Evolutionary conservation across 2,113 vertebrate genomes (phyloP).

Genomic region (Plecturocebus donacophilus): DNA sequence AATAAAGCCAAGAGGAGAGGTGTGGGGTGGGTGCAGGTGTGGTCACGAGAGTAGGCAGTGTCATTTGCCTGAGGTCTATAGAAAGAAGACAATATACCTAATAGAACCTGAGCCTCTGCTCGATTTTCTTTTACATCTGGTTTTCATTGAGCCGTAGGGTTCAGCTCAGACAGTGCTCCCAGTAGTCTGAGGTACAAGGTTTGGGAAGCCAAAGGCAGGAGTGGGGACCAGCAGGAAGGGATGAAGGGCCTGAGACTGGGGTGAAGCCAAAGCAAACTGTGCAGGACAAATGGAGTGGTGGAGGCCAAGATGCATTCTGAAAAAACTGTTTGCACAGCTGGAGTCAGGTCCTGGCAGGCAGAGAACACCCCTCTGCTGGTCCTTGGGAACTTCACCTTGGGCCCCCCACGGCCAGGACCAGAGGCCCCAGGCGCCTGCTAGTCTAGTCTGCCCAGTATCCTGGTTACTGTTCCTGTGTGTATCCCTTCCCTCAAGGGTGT

Average conservation of each 20-base stretch:
- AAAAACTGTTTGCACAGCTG: slow-evolving; percentile 77
- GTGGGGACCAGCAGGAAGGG: background rate
- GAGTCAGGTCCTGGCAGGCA: slow-evolving; percentile 37
- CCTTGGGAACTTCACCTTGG: slow-evolving; percentile 70
- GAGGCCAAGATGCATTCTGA: slow-evolving; percentile 61
- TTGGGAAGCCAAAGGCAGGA: slow-evolving; percentile 48
- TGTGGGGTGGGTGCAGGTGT: background rate
- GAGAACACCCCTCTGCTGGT: slow-evolving; percentile 23
- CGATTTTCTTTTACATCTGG: background rate
- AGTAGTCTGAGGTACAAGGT: background rate
- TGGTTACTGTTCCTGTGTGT: slow-evolving; percentile 28
- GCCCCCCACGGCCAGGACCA: slow-evolving; percentile 15
- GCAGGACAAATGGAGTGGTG: slow-evolving; percentile 57
- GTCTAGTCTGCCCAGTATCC: slow-evolving; percentile 45
- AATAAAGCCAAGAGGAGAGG: background rate
- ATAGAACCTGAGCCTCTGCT: background rate
- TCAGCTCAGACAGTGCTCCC: background rate
- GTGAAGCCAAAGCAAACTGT: slow-evolving; percentile 75
- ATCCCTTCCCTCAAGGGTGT: background rate
- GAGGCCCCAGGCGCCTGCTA: slow-evolving; percentile 26
- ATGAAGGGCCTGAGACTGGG: slow-evolving; percentile 60
- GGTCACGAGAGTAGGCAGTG: background rate
- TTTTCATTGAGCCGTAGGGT: background rate
- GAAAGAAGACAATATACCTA: background rate
- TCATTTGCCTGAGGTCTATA: background rate